Base-by-base conservation (phyloP, 2,797 vertebrate species). In the Rhinella marina region DNA sequence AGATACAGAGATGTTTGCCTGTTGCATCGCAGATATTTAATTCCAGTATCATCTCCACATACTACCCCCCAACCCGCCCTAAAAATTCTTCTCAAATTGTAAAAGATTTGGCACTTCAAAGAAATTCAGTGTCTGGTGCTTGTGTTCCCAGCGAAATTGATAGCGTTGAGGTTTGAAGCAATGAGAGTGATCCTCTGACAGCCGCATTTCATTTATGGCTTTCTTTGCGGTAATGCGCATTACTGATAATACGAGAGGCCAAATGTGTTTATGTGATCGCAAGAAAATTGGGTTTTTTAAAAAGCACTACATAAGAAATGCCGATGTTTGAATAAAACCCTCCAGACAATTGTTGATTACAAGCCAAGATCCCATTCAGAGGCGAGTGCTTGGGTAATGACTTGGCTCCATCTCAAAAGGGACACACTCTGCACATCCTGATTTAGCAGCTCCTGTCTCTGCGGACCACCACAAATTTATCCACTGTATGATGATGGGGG, bases 211-310 rank as follows among this genome's bases (percentile, higher is more conserved):
- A 73, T 88, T 82, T 82, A 86, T 82, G 78, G 79, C 48, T 16
- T 66, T 82, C 79, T 88, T 86, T 64, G 79, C 79, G 52, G 79
- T 86, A 89, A 86, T 89, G 84, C 70, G 17, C 70, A 82, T 86
- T 89, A 89, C 84, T 82, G 88, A 88, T 85, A 81, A 85, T 81
- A 85, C 41, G 27, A 86, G 84, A 86, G 61, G 61, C 79, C 81
- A 86, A 89, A 86, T 89, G 88, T 86, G 84, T 86, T 89, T 86
- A 73, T 86, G 79, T 77, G 79, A 86, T 86, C 59, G 84, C 84
- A 86, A 78, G 84, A 89, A 89, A 86, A 89, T 86, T 82, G 84
- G 79, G 70, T 86, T 82, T 86, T 86, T 82, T 86, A 86, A 86
- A 82, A 82, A 82, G 84, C 88, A 52, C 79, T 86, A 76, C 79